A percentile compares a stretch with the other conserved stretches of the same genome.
phyloP scores from a whole-genome alignment of 2,888 invertebrate species.

The Drosophila histrio region DNA sequence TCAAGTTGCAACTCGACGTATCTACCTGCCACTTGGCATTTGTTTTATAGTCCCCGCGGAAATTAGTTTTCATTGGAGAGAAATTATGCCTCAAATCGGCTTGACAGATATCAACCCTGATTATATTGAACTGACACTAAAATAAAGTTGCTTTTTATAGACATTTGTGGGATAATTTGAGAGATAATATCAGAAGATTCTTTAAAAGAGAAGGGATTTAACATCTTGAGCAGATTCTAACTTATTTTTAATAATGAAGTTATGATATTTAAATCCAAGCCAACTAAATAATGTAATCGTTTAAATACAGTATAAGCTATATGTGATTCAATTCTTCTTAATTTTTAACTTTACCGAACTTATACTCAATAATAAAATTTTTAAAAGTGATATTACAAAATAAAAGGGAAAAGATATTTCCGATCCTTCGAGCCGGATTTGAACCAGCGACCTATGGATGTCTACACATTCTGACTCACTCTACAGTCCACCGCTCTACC shows the following conservation, averaged over 20 bases:
- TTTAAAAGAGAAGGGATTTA: not conserved
- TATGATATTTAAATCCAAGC: too few species aligned
- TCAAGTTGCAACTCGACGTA: constrained; percentile 27
- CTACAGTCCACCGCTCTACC: constrained; percentile 83
- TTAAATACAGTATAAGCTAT: too few species aligned
- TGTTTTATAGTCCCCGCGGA: constrained; percentile 2
- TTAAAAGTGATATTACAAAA: too few species aligned
- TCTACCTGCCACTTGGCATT: constrained; percentile 43
- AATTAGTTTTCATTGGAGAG: constrained; percentile 9
- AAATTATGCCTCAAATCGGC: constrained; percentile 19
- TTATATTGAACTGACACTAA: not conserved
- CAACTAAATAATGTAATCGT: too few species aligned
- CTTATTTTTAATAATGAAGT: too few species aligned
- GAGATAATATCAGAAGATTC: not conserved
- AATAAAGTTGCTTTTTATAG: not conserved
- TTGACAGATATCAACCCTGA: not conserved
- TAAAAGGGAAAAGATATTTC: not conserved
- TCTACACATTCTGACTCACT: not conserved
- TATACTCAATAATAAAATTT: too few species aligned
- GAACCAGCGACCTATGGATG: constrained; percentile 12
- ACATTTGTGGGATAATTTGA: not conserved
- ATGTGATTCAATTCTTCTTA: too few species aligned
- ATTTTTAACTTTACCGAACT: too few species aligned
- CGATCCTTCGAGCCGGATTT: not conserved
- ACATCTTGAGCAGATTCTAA: not conserved